Percentiles rank a stretch among this genome's conserved stretches.
Evolutionary conservation across 1,140 invertebrate species (phyloP).

Genomic region (Zeugodacus cucurbitae): DNA sequence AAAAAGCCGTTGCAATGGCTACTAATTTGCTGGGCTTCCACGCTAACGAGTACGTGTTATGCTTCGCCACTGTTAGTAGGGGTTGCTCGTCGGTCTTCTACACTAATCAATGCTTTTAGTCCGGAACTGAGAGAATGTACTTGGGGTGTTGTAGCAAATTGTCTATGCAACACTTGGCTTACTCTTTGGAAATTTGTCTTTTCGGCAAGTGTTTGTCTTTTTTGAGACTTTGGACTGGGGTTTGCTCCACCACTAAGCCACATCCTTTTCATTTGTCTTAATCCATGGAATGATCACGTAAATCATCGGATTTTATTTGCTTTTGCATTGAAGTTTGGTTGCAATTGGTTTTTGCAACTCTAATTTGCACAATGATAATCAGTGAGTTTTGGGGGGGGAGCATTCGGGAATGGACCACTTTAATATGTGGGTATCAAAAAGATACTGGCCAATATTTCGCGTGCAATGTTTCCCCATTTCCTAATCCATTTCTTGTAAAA

Average conservation of each 20-base stretch:
- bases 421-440: no score
- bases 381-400: neutral
- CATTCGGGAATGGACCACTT: no score
- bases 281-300: constrained; percentile 35
- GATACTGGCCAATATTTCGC: no score
- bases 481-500: no score
- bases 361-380: neutral
- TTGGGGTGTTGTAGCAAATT: neutral
- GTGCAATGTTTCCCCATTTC: no score
- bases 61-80: neutral
- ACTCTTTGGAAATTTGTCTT: neutral
- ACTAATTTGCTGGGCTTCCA: neutral
- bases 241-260: neutral
- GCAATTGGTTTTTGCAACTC: neutral
- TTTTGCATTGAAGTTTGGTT: neutral
- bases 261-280: constrained; percentile 1
- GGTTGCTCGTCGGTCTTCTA: neutral
- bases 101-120: neutral
- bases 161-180: neutral
- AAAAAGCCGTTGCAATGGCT: neutral
- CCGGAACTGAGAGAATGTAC: no score
- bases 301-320: neutral
- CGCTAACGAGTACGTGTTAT: neutral
- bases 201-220: neutral
- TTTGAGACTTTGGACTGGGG: neutral